A percentile compares a stretch with the other conserved stretches of the same genome.
Conservation (phyloP, 2,797 vertebrate species). For the Thripadectes ignobilis region DNA sequence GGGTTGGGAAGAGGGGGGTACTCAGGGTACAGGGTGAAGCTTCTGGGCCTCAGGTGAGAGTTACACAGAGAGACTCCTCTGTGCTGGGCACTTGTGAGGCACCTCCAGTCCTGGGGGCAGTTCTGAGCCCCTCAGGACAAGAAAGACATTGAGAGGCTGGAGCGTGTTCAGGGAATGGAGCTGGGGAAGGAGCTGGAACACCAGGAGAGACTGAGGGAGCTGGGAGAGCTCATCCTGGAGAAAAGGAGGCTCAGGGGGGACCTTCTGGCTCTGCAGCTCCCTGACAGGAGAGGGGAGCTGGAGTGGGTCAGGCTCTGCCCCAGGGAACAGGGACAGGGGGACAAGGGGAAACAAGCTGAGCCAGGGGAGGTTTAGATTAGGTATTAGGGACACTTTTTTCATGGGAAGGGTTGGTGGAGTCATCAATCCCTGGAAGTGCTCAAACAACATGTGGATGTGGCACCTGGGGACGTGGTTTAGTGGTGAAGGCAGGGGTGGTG, state of each 20-base stretch:
- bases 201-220: neutral
- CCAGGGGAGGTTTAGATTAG: neutral
- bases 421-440: neutral
- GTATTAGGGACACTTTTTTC: neutral
- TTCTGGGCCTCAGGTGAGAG: neutral
- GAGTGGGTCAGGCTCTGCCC: accelerated
- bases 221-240: neutral
- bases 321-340: neutral
- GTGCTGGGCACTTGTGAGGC: neutral
- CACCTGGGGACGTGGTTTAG: neutral
- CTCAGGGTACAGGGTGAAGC: neutral
- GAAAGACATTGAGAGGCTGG: neutral
- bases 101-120: neutral
- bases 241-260: neutral
- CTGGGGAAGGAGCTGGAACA: accelerated
- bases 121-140: neutral
- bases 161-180: accelerated
- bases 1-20: neutral
- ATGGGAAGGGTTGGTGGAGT: neutral
- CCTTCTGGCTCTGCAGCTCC: neutral
- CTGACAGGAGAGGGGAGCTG: neutral
- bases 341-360: accelerated
- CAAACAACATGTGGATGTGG: neutral
- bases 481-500: accelerated
- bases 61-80: neutral